phyloP scores from a whole-genome alignment of 23 tunicate genomes.

The Aplidium turbinatum region DNA sequence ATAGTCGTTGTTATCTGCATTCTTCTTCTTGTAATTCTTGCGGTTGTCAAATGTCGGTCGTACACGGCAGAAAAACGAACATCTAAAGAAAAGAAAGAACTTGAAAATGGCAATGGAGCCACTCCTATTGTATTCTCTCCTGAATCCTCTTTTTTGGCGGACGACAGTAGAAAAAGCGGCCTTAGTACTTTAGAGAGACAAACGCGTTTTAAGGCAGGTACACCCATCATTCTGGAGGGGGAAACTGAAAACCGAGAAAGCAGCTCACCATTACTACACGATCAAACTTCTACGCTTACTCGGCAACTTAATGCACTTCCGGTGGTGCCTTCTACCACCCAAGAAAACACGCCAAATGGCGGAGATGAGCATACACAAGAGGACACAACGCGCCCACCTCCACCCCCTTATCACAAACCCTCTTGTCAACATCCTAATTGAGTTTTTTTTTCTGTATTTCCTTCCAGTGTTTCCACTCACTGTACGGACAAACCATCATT shows the following conservation, averaged over 20 bases:
- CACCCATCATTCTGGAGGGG: slow-evolving; percentile 66
- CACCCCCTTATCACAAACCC: too few relatives aligned
- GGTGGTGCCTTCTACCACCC: neutral
- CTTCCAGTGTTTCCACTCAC: too few relatives aligned
- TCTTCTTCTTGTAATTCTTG: slow-evolving; percentile 35
- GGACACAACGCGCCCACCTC: too few relatives aligned
- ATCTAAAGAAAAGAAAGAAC: slow-evolving; percentile 25
- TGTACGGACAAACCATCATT: too few relatives aligned
- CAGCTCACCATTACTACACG: slow-evolving; percentile 27
- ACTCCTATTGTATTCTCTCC: slow-evolving; percentile 23
- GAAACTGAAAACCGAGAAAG: slow-evolving; percentile 33
- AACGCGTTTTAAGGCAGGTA: slow-evolving; percentile 47
- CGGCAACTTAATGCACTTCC: neutral
- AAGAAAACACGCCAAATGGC: too few relatives aligned
- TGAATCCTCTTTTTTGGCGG: slow-evolving; percentile 3
- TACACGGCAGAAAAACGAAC: slow-evolving; percentile 18
- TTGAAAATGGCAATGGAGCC: slow-evolving; percentile 12
- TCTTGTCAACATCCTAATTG: too few relatives aligned
- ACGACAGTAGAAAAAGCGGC: slow-evolving; percentile 6
- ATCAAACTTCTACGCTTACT: slow-evolving; percentile 7
- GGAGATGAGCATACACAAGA: too few relatives aligned
- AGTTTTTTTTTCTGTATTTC: too few relatives aligned
- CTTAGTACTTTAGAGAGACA: neutral
- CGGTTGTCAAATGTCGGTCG: slow-evolving; percentile 44
- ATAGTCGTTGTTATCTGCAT: slow-evolving; percentile 59